These are phyloP conservation scores for Siderastrea radians DNA, from an alignment of 92 coral and sea anemone genomes.

Conservation along the genomic window DNA sequence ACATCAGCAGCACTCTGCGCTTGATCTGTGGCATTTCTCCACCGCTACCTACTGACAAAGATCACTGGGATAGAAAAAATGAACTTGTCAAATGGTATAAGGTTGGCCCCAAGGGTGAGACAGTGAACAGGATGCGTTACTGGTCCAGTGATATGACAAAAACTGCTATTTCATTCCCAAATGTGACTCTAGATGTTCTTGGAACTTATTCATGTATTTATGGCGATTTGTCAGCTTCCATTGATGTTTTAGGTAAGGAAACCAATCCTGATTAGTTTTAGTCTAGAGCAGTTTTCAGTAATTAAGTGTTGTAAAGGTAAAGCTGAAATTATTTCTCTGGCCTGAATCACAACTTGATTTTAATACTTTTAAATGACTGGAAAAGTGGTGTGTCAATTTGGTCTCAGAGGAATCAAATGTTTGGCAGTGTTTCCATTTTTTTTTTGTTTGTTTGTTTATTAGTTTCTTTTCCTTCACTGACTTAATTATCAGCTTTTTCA, in stretches of 20 bases:
- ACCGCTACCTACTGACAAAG: constrained; percentile 73
- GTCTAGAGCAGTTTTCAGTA: no score
- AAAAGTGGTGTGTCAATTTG: no score
- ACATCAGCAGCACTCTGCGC: constrained; percentile 47
- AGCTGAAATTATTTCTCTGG: no score
- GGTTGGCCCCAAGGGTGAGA: constrained; percentile 57
- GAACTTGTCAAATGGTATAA: constrained; percentile 83
- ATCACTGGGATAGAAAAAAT: constrained; percentile 67
- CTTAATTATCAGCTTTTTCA: no score
- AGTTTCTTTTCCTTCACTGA: no score
- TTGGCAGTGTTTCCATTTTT: no score
- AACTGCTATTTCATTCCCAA: constrained; percentile 79
- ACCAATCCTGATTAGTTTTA: not conserved
- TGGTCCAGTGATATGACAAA: constrained; percentile 80
- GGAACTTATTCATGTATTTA: constrained; percentile 86
- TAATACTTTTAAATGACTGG: no score
- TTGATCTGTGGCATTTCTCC: constrained; percentile 87
- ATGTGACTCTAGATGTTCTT: constrained; percentile 73
- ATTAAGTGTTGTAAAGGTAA: no score
- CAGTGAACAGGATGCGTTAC: constrained; percentile 63
- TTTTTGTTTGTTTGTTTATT: no score
- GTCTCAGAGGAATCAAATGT: no score
- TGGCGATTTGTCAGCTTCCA: constrained; percentile 71
- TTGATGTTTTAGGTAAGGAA: constrained; percentile 82
- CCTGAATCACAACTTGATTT: no score